Percentiles rank a stretch among this genome's conserved stretches.
phyloP scores from a whole-genome alignment of 1,140 invertebrate genomes.

The Nasonia vitripennis region DNA sequence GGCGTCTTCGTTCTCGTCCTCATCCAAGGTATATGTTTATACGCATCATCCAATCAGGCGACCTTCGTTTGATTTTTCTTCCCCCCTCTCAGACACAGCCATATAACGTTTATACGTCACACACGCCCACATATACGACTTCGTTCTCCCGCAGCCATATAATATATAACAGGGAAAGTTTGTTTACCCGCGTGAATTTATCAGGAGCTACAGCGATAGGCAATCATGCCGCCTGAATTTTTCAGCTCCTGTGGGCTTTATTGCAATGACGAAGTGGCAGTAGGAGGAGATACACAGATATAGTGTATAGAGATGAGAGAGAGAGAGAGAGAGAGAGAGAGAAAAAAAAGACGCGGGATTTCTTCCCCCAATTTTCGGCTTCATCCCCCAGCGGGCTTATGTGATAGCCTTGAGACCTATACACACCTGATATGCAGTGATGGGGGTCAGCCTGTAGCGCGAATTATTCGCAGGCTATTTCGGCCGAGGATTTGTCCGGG shows the following conservation, averaged over 20 bases:
- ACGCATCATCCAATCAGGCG: background rate
- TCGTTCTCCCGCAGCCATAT: too few species aligned
- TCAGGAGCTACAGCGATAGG: too few species aligned
- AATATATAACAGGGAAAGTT: background rate
- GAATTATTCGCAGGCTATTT: background rate
- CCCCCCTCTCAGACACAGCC: background rate
- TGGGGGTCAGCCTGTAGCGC: too few species aligned
- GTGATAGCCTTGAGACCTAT: background rate
- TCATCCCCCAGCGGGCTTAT: background rate
- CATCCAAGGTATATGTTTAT: slow-evolving; percentile 67
- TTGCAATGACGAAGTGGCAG: too few species aligned
- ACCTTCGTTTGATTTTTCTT: background rate
- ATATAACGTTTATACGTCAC: background rate
- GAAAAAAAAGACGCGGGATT: background rate
- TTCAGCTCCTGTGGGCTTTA: background rate
- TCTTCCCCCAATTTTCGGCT: background rate
- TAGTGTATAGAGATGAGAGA: too few species aligned
- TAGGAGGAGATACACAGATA: too few species aligned
- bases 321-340: background rate
- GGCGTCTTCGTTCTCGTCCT: slow-evolving; percentile 71
- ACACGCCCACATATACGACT: background rate
- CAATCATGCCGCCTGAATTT: background rate
- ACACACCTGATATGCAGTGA: background rate
- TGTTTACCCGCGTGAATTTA: too few species aligned
- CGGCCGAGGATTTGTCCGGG: background rate